Evolutionary conservation across 2,888 invertebrate species (phyloP).

Genomic region (Pyrocoelia pectoralis): DNA sequence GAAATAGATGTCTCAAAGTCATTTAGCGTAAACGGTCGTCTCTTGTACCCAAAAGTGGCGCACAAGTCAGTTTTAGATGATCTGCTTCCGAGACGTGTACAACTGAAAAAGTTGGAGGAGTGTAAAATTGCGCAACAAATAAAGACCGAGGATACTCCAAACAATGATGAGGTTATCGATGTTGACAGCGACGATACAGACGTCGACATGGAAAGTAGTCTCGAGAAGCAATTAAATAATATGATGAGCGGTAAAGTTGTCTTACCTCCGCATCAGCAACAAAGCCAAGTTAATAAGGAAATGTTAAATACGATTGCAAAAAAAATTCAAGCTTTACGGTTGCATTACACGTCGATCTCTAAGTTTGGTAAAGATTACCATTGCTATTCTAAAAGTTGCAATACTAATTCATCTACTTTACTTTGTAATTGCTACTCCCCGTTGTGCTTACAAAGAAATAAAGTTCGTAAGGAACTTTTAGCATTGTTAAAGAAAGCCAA

Average conservation of each 20-base stretch:
- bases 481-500: conserved; percentile 70
- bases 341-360: conserved; percentile 74
- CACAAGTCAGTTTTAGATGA: conserved; percentile 85
- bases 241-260: conserved; percentile 57
- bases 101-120: conserved; percentile 80
- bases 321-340: conserved; percentile 72
- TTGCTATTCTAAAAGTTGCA: conserved; percentile 78
- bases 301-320: conserved; percentile 68
- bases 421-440: conserved; percentile 81
- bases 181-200: conserved; percentile 64
- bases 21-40: conserved; percentile 74
- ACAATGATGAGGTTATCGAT: conserved; percentile 65
- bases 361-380: conserved; percentile 75
- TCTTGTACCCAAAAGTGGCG: conserved; percentile 88
- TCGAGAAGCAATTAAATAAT: conserved; percentile 57
- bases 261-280: conserved; percentile 42
- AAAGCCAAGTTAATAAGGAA: conserved; percentile 61
- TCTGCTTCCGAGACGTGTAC: conserved; percentile 78
- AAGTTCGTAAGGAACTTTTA: conserved; percentile 74
- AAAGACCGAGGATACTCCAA: conserved; percentile 52
- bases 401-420: conserved; percentile 62
- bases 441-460: conserved; percentile 76
- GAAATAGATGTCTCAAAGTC: conserved; percentile 87
- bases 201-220: conserved; percentile 45
- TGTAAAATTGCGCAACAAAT: conserved; percentile 68